These are phyloP conservation scores for Chlorops oryzae DNA, from an alignment of 1,140 invertebrate species.

Conservation along the genomic window DNA sequence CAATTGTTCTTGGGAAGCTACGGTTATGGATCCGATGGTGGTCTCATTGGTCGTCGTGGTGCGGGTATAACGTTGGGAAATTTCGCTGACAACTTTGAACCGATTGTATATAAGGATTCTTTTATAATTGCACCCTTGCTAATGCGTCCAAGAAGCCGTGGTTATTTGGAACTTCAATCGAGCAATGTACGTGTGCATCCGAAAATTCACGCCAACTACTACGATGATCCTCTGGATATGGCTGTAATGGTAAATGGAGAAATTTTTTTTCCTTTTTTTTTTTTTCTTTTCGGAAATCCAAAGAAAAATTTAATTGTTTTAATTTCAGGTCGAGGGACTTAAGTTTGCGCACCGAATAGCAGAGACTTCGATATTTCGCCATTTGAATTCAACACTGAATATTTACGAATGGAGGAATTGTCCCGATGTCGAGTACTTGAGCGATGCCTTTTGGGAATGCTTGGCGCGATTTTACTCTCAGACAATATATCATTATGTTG, in stretches of 20 bases:
- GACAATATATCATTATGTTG: slow-evolving; percentile 62
- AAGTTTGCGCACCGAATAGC: slow-evolving; percentile 61
- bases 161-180: slow-evolving; percentile 60
- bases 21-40: slow-evolving; percentile 69
- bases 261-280: slow-evolving; percentile 8
- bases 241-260: slow-evolving; percentile 56
- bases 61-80: slow-evolving; percentile 61
- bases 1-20: slow-evolving; percentile 67
- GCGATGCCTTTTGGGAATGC: slow-evolving; percentile 64
- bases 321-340: slow-evolving; percentile 61
- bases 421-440: slow-evolving; percentile 45
- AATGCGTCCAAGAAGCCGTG: slow-evolving; percentile 64
- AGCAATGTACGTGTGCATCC: slow-evolving; percentile 65
- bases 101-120: slow-evolving; percentile 60
- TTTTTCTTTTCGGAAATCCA: no score
- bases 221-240: slow-evolving; percentile 61
- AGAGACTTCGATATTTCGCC: slow-evolving; percentile 58
- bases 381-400: slow-evolving; percentile 59
- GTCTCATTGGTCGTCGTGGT: slow-evolving; percentile 60
- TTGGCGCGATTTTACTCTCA: slow-evolving; percentile 61
- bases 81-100: slow-evolving; percentile 61
- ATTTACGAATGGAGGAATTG: slow-evolving; percentile 58
- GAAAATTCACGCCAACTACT: slow-evolving; percentile 76
- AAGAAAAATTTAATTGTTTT: neutral
- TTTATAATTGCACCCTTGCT: slow-evolving; percentile 62